Percentiles rank a stretch among this genome's conserved stretches.
phyloP scores from a whole-genome alignment of 1,140 invertebrate species.

The Trachymyrmex cornetzi region DNA sequence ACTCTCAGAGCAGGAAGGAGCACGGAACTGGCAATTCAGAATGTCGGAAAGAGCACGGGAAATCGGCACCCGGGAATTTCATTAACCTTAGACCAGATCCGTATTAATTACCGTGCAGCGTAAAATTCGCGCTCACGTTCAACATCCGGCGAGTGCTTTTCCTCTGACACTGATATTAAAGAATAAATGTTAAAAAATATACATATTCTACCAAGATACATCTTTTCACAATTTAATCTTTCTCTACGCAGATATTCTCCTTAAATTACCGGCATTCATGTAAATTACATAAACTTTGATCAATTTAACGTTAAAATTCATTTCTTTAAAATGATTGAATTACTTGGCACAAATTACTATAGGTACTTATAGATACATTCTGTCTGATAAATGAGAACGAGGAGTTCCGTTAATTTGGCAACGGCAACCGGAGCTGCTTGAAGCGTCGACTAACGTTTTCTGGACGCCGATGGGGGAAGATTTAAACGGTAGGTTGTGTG shows the following conservation, averaged over 20 bases:
- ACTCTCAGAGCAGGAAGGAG: constrained; percentile 49
- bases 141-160: constrained; percentile 4
- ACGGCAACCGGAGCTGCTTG: constrained; percentile 43
- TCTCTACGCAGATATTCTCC: not conserved
- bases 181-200: not conserved
- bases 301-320: not conserved
- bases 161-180: constrained; percentile 18
- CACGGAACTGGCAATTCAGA: constrained; percentile 60
- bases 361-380: not conserved
- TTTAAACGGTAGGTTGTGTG: constrained; percentile 81
- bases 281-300: not conserved
- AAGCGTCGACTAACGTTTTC: constrained; percentile 68
- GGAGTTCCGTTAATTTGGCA: constrained; percentile 59
- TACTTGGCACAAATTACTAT: constrained; percentile 8
- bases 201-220: not conserved
- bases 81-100: constrained; percentile 56
- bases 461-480: constrained; percentile 75
- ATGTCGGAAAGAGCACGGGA: constrained; percentile 66
- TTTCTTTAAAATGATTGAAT: not conserved
- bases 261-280: not conserved
- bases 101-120: constrained; percentile 43
- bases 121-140: constrained; percentile 17
- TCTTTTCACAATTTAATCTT: constrained; percentile 3
- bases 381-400: constrained; percentile 33
- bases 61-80: constrained; percentile 60